Base-by-base conservation (phyloP, 2,888 invertebrate genomes). In the Idaea straminata region DNA sequence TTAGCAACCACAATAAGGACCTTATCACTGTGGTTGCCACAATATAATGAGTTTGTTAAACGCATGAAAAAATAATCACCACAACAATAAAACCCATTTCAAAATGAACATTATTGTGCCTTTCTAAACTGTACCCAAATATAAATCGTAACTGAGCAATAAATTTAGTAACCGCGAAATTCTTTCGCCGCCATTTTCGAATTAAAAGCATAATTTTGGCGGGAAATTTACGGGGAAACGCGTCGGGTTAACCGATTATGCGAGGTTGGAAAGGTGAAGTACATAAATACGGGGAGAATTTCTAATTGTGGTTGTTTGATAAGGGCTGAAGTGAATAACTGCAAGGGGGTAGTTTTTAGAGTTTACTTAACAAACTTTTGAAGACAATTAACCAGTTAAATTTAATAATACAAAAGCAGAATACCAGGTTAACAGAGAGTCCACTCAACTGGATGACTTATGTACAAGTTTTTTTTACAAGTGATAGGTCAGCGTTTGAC, bases 91-190 rank as follows among this genome's bases (percentile, higher is more conserved):
- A 7, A 59, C 5, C 16, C 58, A 59, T 59, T 59, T 34, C 34
- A 16, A 13, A 59, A 59, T 15, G 34, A 59, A 59, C 59, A 59
- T 59, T 59, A 59, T 34, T 10, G 15, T 10, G 13, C 10, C 15
- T 59, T 25, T 59, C 34, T 25, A 59, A 16, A 59, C 13, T 47
- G 59, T 64, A 64, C 62, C 70, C 66, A 63, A 66, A 67, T 74
- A 84, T 85, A 85, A 84, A 85, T 84, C 80, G 76, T 73, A 70
- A 71, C 72, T 72, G 67, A 65, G 69, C 73, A 76, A 82, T 85
- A 83, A 85, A 84, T 84, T 79, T 76, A 69, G 73, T 67, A 76
- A 77, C 78, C 82, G 75, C 79, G 77, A 75, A 82, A 85, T 85
- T 86, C 81, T 84, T 85, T 84, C 75, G 74, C 67, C 78, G 76